Conservation (phyloP, 2,797 vertebrate species). For the Liparis tanakae region DNA sequence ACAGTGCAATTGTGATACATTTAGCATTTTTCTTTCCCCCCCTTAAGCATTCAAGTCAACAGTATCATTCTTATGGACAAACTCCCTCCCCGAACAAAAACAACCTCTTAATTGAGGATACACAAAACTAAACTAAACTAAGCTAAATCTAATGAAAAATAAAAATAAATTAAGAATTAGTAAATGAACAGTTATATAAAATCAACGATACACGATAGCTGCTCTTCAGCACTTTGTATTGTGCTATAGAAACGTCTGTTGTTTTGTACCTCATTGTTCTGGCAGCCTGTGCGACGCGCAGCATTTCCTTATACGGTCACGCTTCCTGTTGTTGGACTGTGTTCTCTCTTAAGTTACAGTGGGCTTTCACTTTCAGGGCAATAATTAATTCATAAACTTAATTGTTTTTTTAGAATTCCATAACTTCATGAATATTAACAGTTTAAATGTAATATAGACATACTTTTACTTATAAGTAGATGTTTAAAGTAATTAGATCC, state of each 20-base stretch:
- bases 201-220: no score
- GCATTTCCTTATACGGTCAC: neutral
- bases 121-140: no score
- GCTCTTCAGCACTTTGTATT: neutral
- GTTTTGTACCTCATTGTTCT: neutral
- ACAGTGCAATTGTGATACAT: no score
- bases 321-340: neutral
- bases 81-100: no score
- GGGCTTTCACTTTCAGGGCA: constrained; percentile 27
- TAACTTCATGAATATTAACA: constrained; percentile 24
- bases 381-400: constrained; percentile 36
- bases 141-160: no score
- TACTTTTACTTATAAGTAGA: constrained; percentile 22
- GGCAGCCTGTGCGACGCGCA: neutral
- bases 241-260: neutral
- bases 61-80: no score
- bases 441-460: constrained; percentile 19
- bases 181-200: no score
- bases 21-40: no score
- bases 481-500: constrained; percentile 33
- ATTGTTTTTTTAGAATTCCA: constrained; percentile 14
- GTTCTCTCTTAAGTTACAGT: constrained; percentile 14
- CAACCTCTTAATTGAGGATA: no score
- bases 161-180: no score
- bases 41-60: no score